A percentile compares a stretch with the other conserved stretches of the same genome.
Conservation (phyloP, 2,113 vertebrate genomes). For the Osmerus eperlanus region DNA sequence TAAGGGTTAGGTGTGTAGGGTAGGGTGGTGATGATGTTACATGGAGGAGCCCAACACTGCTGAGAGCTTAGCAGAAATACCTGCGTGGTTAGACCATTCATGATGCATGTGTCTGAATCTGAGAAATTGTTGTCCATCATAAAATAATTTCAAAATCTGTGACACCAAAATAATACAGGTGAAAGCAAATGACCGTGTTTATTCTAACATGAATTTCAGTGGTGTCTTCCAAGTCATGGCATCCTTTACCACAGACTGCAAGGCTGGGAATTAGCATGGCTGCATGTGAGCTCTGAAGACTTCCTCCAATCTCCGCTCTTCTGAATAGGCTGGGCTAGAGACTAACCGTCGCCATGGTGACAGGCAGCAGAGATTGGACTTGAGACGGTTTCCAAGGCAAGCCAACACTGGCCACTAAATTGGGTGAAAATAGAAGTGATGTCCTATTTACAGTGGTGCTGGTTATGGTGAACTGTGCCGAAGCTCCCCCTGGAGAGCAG, state of each 20-base stretch:
- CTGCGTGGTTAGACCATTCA: too few relatives aligned
- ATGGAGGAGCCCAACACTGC: too few relatives aligned
- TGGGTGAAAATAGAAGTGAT: conserved; percentile 58
- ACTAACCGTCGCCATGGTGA: conserved; percentile 62
- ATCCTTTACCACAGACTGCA: conserved; percentile 7
- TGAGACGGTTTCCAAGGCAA: conserved; percentile 44
- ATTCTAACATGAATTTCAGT: background rate
- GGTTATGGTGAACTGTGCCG: conserved; percentile 16
- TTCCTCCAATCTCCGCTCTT: conserved; percentile 43
- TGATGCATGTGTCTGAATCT: too few relatives aligned
- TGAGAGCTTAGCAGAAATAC: too few relatives aligned
- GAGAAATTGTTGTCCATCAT: too few relatives aligned
- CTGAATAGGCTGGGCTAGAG: conserved; percentile 45
- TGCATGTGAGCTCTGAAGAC: conserved; percentile 40
- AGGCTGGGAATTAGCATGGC: conserved; percentile 39
- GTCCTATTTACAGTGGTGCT: conserved; percentile 56
- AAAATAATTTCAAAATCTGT: too few relatives aligned
- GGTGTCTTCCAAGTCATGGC: conserved; percentile 18
- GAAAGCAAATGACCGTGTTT: too few relatives aligned
- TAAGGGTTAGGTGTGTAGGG: too few relatives aligned
- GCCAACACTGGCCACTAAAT: conserved; percentile 46
- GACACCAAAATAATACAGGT: too few relatives aligned
- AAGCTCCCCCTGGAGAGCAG: conserved; percentile 27
- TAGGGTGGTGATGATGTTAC: too few relatives aligned
- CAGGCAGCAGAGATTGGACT: conserved; percentile 50